Evolutionary conservation across 2,797 vertebrate species (phyloP), one percentile per base, ranked within the genome.

Genomic region (Mus spretus): DNA sequence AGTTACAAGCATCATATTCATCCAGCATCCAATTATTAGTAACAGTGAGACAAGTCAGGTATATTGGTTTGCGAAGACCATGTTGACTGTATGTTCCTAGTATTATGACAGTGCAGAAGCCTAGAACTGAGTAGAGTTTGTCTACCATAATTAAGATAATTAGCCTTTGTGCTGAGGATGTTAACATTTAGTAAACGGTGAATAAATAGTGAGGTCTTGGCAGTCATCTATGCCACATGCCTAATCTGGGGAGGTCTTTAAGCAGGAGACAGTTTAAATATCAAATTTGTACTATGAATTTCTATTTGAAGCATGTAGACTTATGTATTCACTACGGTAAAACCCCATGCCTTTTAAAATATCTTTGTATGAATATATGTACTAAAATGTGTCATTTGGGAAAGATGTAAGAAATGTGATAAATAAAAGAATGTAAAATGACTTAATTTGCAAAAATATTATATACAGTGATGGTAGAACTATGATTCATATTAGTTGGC

Each of bases 121-220:
- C 24, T 40, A 78, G 24, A 80, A 89, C 1, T 63, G 31, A 79
- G 40, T 85, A 53, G 40, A 53, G 15, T 78, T 85, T 78, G 10
- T 28, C 37, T 44, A 61, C 15, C 13, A 72, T 44, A 78, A 63
- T 31, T 87, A 87, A 37, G 15, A 80, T 85, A 57, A 50, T 57
- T 79, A 6, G 37, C 24, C 7, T 80, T 79, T 92, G 75, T 63
- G 1, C 31, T 77, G 63, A 90, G 44, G 14, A 80, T 55, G 28
- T 61, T 89, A 90, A 65, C 72, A 81, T 87, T 96, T 89, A 93
- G 57, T 59, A 84, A 93, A 78, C 3, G 93, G 88, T 24, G 19
- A 87, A 75, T 63, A 53, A 20, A 75, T 57, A 3, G 55, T 70
- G 4, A 12, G 75, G 70, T n/a, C 3, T 83, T 65, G n/a, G 77